Evolutionary conservation across 2,113 vertebrate species (phyloP).

Genomic region (Sphaerodactylus townsendi): DNA sequence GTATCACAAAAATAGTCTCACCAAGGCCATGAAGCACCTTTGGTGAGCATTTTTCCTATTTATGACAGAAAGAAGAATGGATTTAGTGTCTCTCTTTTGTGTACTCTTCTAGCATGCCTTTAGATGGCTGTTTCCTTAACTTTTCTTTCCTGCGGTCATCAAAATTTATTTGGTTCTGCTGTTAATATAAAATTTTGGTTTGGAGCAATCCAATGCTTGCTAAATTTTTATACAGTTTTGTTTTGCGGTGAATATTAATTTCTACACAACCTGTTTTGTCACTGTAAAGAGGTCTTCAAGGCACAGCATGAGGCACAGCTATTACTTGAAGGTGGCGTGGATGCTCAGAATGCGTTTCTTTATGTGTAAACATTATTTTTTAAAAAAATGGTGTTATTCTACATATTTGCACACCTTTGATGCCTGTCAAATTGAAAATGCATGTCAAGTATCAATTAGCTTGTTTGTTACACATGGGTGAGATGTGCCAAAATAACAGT

Average conservation of each 20-base stretch:
- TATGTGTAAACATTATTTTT: slow-evolving; percentile 66
- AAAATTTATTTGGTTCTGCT: not conserved
- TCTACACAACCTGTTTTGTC: slow-evolving; percentile 67
- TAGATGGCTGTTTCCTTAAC: not conserved
- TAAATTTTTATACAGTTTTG: slow-evolving; percentile 48
- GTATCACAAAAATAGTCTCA: not conserved
- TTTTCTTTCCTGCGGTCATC: not conserved
- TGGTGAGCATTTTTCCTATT: not conserved
- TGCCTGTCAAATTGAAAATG: slow-evolving; percentile 37
- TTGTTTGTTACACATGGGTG: slow-evolving; percentile 31
- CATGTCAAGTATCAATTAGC: slow-evolving; percentile 46
- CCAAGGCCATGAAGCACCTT: not conserved
- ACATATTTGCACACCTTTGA: slow-evolving; percentile 49
- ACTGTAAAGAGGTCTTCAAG: slow-evolving; percentile 66
- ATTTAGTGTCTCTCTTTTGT: not conserved
- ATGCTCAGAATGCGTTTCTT: slow-evolving; percentile 66
- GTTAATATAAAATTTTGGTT: slow-evolving; percentile 12
- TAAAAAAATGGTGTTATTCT: slow-evolving; percentile 58
- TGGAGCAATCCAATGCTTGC: not conserved
- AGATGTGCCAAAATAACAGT: slow-evolving; percentile 12
- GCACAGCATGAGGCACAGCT: slow-evolving; percentile 64
- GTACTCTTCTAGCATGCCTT: not conserved
- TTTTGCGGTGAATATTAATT: slow-evolving; percentile 53
- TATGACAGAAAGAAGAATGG: too few species aligned
- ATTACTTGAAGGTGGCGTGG: slow-evolving; percentile 61